Conservation (phyloP, 2,797 vertebrate species). For the Rhinatrema bivittatum region DNA sequence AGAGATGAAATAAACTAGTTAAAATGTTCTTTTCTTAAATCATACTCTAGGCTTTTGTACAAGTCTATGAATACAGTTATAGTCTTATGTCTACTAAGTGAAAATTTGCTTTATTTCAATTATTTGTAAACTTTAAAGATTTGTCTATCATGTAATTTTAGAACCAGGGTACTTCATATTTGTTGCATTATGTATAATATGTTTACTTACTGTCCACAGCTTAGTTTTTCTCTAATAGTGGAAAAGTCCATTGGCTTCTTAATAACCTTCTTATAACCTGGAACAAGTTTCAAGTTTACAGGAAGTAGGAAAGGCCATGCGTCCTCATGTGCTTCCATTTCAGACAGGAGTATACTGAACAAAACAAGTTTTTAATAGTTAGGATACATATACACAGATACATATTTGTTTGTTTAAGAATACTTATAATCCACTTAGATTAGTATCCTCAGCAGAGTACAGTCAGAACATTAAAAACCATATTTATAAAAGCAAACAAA, state of each 20-base stretch:
- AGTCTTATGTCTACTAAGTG: too few relatives aligned
- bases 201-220: conserved; percentile 92
- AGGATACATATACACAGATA: not conserved
- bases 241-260: conserved; percentile 99
- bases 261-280: conserved; percentile 96
- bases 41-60: too few relatives aligned
- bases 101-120: too few relatives aligned
- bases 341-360: conserved; percentile 82
- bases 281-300: conserved; percentile 95
- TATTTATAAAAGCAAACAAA: too few relatives aligned
- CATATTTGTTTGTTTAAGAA: not conserved
- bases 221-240: conserved; percentile 95
- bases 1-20: too few relatives aligned
- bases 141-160: too few relatives aligned
- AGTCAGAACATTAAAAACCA: too few relatives aligned
- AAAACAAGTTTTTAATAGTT: conserved; percentile 20
- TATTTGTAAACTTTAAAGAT: too few relatives aligned
- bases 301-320: conserved; percentile 97
- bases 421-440: not conserved
- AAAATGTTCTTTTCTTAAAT: too few relatives aligned
- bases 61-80: too few relatives aligned
- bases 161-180: too few relatives aligned
- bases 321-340: conserved; percentile 94
- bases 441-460: not conserved
- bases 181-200: too few relatives aligned